phyloP scores from a whole-genome alignment of 2,888 invertebrate genomes.

The Amblyteles armatorius region DNA sequence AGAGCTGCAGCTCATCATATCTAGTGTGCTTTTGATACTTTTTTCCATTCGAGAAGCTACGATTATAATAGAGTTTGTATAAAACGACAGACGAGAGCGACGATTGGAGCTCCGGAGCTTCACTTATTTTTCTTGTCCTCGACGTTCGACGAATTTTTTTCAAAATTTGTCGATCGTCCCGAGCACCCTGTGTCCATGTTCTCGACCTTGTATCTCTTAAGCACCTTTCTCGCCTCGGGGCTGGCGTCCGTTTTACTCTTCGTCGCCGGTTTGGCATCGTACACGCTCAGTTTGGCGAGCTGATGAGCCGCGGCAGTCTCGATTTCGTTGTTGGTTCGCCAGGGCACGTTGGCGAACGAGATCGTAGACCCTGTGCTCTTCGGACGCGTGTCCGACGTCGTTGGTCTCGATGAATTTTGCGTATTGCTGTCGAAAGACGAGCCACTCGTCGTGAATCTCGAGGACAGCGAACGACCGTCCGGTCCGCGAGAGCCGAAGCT shows the following conservation, averaged over 20 bases:
- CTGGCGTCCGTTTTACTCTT: slow-evolving; percentile 73
- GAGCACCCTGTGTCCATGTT: slow-evolving; percentile 31
- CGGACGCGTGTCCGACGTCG: slow-evolving; percentile 36
- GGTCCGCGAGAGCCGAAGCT: slow-evolving; percentile 11
- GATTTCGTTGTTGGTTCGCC: slow-evolving; percentile 56
- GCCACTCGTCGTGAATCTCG: slow-evolving; percentile 19
- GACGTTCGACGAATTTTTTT: slow-evolving; percentile 55
- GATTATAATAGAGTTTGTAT: not conserved
- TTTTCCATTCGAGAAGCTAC: not conserved
- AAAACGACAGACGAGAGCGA: slow-evolving; percentile 28
- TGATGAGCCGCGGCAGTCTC: slow-evolving; percentile 58
- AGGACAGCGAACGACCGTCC: slow-evolving; percentile 33
- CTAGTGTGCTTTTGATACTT: slow-evolving; percentile 38
- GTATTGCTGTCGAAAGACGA: slow-evolving; percentile 56
- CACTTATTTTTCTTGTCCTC: slow-evolving; percentile 73
- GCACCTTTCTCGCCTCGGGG: slow-evolving; percentile 73
- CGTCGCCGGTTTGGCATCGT: slow-evolving; percentile 60
- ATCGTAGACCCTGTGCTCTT: slow-evolving; percentile 32
- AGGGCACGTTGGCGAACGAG: slow-evolving; percentile 53
- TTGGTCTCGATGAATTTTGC: slow-evolving; percentile 50
- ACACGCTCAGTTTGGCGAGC: slow-evolving; percentile 53
- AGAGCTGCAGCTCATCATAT: slow-evolving; percentile 16
- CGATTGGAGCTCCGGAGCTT: slow-evolving; percentile 5
- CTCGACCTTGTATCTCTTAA: slow-evolving; percentile 77
- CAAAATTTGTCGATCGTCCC: slow-evolving; percentile 36